Conservation (phyloP, 1,140 invertebrate genomes). For the Polyergus mexicanus region DNA sequence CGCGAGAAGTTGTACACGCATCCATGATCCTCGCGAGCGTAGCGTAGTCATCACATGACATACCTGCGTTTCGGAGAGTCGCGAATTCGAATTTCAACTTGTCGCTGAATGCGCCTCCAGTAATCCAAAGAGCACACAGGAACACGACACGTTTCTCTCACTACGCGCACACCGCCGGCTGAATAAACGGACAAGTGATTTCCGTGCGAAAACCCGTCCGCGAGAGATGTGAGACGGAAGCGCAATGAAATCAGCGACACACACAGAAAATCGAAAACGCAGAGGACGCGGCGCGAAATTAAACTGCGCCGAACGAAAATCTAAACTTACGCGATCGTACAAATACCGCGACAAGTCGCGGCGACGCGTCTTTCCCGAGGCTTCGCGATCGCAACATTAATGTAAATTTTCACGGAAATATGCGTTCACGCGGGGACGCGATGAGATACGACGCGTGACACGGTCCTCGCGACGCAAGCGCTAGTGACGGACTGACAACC, state of each 20-base stretch:
- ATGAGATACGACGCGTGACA: neutral
- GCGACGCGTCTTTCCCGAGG: slow-evolving; percentile 50
- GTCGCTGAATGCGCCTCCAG: slow-evolving; percentile 11
- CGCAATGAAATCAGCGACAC: neutral
- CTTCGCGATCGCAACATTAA: slow-evolving; percentile 68
- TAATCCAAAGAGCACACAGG: slow-evolving; percentile 66
- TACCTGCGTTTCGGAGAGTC: slow-evolving; percentile 33
- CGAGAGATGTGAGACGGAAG: neutral
- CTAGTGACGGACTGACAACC: slow-evolving; percentile 79
- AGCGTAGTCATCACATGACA: neutral
- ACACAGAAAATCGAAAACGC: neutral
- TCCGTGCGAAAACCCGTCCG: neutral
- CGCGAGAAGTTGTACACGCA: neutral
- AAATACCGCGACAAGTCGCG: slow-evolving; percentile 60
- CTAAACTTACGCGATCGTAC: neutral
- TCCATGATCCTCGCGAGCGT: neutral
- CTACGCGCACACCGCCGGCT: neutral
- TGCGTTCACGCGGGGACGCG: neutral
- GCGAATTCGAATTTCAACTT: slow-evolving; percentile 23
- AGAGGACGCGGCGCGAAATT: neutral
- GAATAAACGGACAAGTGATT: neutral
- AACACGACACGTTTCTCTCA: slow-evolving; percentile 46
- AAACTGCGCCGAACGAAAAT: neutral
- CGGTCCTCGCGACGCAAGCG: slow-evolving; percentile 62
- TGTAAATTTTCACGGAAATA: slow-evolving; percentile 26